These are phyloP conservation scores for Papilio demoleus DNA, from an alignment of 2,888 invertebrate genomes.

Conservation along the genomic window DNA sequence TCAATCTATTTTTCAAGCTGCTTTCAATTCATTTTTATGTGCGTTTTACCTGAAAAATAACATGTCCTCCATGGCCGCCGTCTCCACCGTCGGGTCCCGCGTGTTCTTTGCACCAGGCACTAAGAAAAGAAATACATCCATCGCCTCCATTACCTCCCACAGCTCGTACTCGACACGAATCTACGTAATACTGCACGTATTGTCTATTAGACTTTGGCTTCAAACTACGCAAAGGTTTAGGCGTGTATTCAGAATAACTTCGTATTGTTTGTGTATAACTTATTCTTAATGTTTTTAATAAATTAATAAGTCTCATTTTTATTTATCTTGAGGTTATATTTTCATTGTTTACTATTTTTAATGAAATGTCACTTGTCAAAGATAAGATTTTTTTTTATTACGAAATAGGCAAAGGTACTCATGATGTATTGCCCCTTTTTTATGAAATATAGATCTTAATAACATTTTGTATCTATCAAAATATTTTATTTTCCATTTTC, in stretches of 20 bases:
- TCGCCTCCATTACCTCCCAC: conserved; percentile 96
- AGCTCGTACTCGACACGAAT: conserved; percentile 86
- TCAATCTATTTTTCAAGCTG: no score
- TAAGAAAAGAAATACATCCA: conserved; percentile 94
- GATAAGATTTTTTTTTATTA: background rate
- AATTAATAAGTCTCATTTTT: conserved; percentile 44
- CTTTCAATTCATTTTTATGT: no score
- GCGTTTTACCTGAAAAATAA: conserved; percentile 86
- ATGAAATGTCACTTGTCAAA: conserved; percentile 5
- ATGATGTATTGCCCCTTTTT: no score
- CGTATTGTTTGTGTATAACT: conserved; percentile 46
- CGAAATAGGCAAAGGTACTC: background rate
- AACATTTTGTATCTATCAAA: no score
- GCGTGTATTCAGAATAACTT: conserved; percentile 57
- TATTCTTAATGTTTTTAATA: conserved; percentile 43
- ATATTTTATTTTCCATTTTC: no score
- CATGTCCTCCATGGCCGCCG: conserved; percentile 98
- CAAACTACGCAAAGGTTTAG: conserved; percentile 70
- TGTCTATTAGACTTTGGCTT: conserved; percentile 70
- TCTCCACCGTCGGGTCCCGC: conserved; percentile 99
- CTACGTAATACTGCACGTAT: conserved; percentile 86
- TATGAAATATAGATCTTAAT: no score
- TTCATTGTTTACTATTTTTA: conserved; percentile 35
- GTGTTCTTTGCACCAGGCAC: conserved; percentile 91
- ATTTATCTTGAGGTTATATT: conserved; percentile 29